These are phyloP conservation scores for Ctenoplectra terminalis DNA, from an alignment of 1,140 invertebrate species.

Conservation along the genomic window DNA sequence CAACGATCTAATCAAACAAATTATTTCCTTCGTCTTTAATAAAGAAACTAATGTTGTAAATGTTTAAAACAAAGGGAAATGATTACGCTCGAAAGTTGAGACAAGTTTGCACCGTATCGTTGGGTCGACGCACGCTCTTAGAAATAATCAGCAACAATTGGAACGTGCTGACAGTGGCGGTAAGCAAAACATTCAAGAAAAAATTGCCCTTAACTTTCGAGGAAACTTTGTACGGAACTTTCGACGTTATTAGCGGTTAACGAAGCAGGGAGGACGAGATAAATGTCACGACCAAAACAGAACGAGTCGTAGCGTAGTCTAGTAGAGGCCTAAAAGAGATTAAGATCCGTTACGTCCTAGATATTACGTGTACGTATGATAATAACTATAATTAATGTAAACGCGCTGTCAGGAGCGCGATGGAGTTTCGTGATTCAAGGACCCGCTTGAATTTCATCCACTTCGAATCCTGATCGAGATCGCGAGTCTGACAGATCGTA, in stretches of 20 bases:
- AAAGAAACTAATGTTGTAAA: neutral
- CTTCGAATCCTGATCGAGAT: neutral
- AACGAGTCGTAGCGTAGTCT: constrained; percentile 53
- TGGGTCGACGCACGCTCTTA: neutral
- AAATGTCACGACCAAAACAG: constrained; percentile 64
- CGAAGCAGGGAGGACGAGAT: neutral
- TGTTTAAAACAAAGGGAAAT: neutral
- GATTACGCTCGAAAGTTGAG: neutral
- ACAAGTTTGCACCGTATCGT: neutral
- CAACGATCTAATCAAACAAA: neutral
- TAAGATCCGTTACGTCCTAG: constrained; percentile 61
- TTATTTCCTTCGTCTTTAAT: neutral
- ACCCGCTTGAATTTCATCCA: neutral
- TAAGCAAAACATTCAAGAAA: no score
- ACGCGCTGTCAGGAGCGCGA: constrained; percentile 33
- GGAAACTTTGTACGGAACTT: no score
- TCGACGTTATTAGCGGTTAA: neutral
- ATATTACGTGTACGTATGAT: constrained; percentile 65
- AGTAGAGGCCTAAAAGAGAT: constrained; percentile 60
- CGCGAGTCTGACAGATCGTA: constrained; percentile 20
- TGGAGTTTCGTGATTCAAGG: neutral
- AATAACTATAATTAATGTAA: constrained; percentile 59
- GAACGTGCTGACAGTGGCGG: neutral
- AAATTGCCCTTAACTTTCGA: no score
- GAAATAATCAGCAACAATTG: no score